These are phyloP conservation scores for Gambusia yucatana DNA, from an alignment of 2,797 vertebrate species.

Conservation along the genomic window DNA sequence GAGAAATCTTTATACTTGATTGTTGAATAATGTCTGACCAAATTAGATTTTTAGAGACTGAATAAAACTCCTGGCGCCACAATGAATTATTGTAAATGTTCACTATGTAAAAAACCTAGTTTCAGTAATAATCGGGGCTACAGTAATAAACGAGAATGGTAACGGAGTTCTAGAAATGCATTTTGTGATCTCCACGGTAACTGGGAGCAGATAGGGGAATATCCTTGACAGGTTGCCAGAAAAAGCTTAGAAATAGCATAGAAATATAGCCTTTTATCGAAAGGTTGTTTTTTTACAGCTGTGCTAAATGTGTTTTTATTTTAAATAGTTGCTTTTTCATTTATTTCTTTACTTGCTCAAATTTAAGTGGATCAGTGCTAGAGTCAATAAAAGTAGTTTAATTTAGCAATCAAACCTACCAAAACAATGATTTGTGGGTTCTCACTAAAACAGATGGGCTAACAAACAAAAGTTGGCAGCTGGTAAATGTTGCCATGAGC, in stretches of 20 bases:
- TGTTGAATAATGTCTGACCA: conserved; percentile 41
- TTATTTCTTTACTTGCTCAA: conserved; percentile 1
- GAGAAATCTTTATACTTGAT: conserved; percentile 74
- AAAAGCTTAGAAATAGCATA: neutral
- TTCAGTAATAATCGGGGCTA: conserved; percentile 33
- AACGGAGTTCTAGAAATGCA: conserved; percentile 29
- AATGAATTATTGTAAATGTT: conserved; percentile 7
- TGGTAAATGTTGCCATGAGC: neutral
- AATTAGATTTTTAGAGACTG: conserved; percentile 39
- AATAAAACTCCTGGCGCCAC: conserved; percentile 6
- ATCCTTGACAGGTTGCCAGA: neutral
- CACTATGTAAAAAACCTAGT: conserved; percentile 30
- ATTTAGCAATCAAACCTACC: neutral
- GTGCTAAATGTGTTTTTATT: conserved; percentile 23
- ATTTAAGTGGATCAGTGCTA: conserved; percentile 10
- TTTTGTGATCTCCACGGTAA: neutral
- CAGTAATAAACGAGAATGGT: conserved; percentile 31
- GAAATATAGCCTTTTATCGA: neutral
- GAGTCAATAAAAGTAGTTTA: conserved; percentile 8
- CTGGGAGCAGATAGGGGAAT: neutral
- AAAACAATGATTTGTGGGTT: neutral
- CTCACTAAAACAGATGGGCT: neutral
- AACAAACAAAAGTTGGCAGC: neutral
- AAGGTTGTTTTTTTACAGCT: neutral
- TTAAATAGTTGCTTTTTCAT: conserved; percentile 12